These are phyloP conservation scores for Theonella swinhoei DNA, from an alignment of 37 sponge, comb jelly and placozoan genomes.

Conservation along the genomic window DNA sequence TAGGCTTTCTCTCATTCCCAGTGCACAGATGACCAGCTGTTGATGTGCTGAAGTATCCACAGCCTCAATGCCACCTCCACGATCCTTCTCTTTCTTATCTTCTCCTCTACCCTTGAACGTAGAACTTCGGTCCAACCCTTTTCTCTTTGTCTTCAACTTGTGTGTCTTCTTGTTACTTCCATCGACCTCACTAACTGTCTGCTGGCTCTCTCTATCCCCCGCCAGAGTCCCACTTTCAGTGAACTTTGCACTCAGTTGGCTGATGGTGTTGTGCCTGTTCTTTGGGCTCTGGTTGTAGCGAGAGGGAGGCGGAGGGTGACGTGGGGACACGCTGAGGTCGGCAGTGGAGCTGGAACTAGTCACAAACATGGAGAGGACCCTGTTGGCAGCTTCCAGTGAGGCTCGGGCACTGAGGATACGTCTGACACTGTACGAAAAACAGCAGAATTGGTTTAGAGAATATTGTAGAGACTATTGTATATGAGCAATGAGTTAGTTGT, in stretches of 20 bases:
- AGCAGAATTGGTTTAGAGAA: not conserved
- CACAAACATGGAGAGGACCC: conserved; percentile 11
- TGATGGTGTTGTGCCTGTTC: not conserved
- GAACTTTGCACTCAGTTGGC: conserved; percentile 9
- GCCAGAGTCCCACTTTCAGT: not conserved
- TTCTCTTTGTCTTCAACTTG: conserved; percentile 5
- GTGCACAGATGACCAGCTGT: conserved; percentile 33
- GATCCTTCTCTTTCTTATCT: conserved; percentile 23
- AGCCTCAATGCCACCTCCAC: conserved; percentile 6
- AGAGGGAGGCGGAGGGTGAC: not conserved
- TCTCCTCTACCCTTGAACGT: conserved; percentile 35
- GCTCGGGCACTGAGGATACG: conserved; percentile 18
- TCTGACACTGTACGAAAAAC: not conserved
- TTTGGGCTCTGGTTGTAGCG: not conserved
- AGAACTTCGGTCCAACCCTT: conserved; percentile 10
- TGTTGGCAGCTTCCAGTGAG: not conserved
- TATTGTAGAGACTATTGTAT: too few relatives aligned
- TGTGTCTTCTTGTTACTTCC: conserved; percentile 4
- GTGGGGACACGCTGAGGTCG: not conserved
- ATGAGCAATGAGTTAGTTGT: not conserved
- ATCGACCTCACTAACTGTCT: not conserved
- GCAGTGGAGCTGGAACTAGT: not conserved
- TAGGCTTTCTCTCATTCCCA: conserved; percentile 25
- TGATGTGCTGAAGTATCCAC: conserved; percentile 9
- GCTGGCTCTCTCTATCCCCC: not conserved